These are phyloP conservation scores for Ianthella basta DNA, from an alignment of 37 sponge, comb jelly and placozoan genomes.

Conservation along the genomic window DNA sequence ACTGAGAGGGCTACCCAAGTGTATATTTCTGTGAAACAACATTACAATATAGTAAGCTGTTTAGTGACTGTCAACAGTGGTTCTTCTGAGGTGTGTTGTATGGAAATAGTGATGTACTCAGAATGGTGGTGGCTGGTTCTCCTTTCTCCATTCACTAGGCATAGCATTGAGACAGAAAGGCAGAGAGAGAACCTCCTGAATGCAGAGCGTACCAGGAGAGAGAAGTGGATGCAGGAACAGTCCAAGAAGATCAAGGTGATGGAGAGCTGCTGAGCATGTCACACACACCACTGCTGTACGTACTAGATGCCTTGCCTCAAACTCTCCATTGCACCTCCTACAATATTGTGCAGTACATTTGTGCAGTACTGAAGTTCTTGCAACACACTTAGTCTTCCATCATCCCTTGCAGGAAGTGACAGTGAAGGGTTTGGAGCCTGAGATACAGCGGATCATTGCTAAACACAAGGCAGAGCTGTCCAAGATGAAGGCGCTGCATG, in stretches of 20 bases:
- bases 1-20: not conserved
- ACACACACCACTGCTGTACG: not conserved
- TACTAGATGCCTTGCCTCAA: too few species aligned
- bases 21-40: not conserved
- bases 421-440: conserved; percentile 93
- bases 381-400: too few species aligned
- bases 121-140: too few species aligned
- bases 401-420: conserved; percentile 87
- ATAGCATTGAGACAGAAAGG: conserved; percentile 68
- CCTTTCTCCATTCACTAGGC: conserved; percentile 31
- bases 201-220: conserved; percentile 85
- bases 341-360: too few species aligned
- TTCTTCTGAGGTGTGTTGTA: not conserved
- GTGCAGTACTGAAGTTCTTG: too few species aligned
- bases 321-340: too few species aligned
- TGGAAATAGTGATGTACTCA: not conserved
- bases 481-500: conserved; percentile 78
- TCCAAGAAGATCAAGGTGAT: conserved; percentile 77
- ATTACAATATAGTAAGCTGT: too few species aligned
- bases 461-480: conserved; percentile 93
- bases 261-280: not conserved
- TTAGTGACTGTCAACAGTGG: too few species aligned
- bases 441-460: conserved; percentile 92
- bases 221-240: conserved; percentile 87
- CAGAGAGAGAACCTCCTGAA: conserved; percentile 76